phyloP scores from a whole-genome alignment of 2,113 vertebrate species.

The Sturnira hondurensis region DNA sequence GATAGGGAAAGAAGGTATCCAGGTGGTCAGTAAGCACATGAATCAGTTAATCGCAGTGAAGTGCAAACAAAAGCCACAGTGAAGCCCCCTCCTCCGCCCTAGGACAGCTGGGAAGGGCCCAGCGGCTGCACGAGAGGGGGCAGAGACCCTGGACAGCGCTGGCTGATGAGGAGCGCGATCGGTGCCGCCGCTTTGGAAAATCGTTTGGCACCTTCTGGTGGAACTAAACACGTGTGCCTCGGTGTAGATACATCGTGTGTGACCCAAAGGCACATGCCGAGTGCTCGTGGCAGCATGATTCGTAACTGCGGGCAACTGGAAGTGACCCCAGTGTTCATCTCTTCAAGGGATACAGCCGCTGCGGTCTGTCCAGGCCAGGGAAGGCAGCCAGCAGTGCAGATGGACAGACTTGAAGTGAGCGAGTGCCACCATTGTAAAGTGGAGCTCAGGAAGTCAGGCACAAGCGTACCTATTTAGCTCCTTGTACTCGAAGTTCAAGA shows the following conservation, averaged over 20 bases:
- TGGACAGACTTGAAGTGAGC: fast-evolving
- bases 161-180: fast-evolving
- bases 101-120: not conserved
- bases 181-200: fast-evolving
- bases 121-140: fast-evolving
- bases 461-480: not conserved
- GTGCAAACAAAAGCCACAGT: not conserved
- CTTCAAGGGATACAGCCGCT: fast-evolving
- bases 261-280: not conserved
- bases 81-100: fast-evolving
- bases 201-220: not conserved
- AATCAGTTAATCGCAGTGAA: not conserved
- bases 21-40: not conserved
- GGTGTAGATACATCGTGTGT: fast-evolving
- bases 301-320: not conserved
- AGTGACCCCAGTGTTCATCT: not conserved
- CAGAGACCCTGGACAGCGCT: fast-evolving
- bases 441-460: not conserved
- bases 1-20: not conserved
- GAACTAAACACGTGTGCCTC: fast-evolving
- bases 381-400: fast-evolving
- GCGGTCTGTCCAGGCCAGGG: fast-evolving
- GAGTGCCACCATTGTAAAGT: fast-evolving
- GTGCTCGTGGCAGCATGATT: not conserved
- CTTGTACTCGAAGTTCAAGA: fast-evolving